Percentiles rank a stretch among this genome's conserved stretches.
phyloP scores from a whole-genome alignment of 2,888 invertebrate species.

The Ephialtes manifestator region DNA sequence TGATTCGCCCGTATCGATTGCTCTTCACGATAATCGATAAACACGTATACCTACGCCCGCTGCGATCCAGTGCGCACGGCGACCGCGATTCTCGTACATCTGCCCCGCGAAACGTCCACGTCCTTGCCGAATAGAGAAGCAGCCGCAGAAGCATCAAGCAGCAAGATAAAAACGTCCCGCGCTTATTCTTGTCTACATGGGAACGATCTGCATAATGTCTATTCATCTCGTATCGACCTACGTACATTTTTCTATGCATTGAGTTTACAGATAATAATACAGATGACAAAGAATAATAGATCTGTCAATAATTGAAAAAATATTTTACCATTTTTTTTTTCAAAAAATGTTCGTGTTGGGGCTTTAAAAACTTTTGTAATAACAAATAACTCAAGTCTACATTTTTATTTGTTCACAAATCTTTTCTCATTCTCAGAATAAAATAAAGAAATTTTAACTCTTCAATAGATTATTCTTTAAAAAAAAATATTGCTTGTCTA shows the following conservation, averaged over 20 bases:
- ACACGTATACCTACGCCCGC: conserved; percentile 72
- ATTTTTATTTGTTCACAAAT: too few species aligned
- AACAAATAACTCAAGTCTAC: too few species aligned
- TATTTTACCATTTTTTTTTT: too few species aligned
- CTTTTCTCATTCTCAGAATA: too few species aligned
- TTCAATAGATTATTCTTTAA: too few species aligned
- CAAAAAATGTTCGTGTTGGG: too few species aligned
- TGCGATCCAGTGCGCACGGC: conserved; percentile 23
- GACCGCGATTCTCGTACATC: conserved; percentile 46
- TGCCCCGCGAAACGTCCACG: conserved; percentile 49
- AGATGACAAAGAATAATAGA: background rate
- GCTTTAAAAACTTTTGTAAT: too few species aligned
- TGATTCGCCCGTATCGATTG: conserved; percentile 83
- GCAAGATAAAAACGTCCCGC: background rate
- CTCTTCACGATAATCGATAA: conserved; percentile 81
- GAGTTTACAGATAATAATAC: background rate
- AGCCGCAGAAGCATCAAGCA: conserved; percentile 39
- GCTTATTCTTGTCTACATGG: conserved; percentile 7
- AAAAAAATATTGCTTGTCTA: too few species aligned
- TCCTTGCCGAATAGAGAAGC: conserved; percentile 72
- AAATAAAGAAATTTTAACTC: too few species aligned
- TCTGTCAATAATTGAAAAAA: too few species aligned
- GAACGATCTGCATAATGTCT: conserved; percentile 30
- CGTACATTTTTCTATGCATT: conserved; percentile 47
- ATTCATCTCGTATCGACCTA: conserved; percentile 22